Base-by-base conservation (phyloP, 2,888 invertebrate genomes). In the Caenorhabditis auriculariae region DNA sequence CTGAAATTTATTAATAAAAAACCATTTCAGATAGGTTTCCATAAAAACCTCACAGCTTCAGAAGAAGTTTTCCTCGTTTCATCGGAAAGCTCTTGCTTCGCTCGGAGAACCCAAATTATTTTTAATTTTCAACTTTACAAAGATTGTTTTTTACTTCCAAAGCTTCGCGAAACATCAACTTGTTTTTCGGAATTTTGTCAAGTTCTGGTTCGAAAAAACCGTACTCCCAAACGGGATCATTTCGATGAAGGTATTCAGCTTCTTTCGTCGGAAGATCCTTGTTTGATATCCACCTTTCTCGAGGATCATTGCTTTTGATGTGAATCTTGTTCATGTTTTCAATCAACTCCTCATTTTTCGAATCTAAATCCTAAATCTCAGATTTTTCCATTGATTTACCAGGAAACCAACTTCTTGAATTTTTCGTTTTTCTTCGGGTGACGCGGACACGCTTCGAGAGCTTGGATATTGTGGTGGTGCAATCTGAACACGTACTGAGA, bases 191-290 rank as follows among this genome's bases (percentile, higher is more conserved):
- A 49, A 79, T 73, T 49, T 67, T 66, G 26, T 78, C 77, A 1
- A 60, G 45, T 1, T 74, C 60, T 17, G 75, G 77, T 49, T 79
- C 79, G 41, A 75, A 75, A 46, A 77, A 79, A 21, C 77, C 77
- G 57, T 72, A 78, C 51, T 77, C 75, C 72, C 72, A 76, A n/a
- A 66, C 54, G 1, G 68, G 70, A 54, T 75, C 72, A 42, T 76
- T 70, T 32, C 70, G 58, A 28, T 72, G 73, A 21, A 54, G 32
- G 43, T 54, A 72, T 54, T 77, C 75, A 17, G 69, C 59, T 52
- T 73, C 76, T 4, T 72, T 60, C 24, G 71, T 67, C 6, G 75
- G 74, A 15, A 74, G 56, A 23, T 66, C 60, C 73, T 73, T 73
- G 23, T 60, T 63, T 3, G 65, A 63, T 17, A 67, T 68, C 66